phyloP scores from a whole-genome alignment of 2,888 invertebrate genomes.

The Ophion slaviceki region DNA sequence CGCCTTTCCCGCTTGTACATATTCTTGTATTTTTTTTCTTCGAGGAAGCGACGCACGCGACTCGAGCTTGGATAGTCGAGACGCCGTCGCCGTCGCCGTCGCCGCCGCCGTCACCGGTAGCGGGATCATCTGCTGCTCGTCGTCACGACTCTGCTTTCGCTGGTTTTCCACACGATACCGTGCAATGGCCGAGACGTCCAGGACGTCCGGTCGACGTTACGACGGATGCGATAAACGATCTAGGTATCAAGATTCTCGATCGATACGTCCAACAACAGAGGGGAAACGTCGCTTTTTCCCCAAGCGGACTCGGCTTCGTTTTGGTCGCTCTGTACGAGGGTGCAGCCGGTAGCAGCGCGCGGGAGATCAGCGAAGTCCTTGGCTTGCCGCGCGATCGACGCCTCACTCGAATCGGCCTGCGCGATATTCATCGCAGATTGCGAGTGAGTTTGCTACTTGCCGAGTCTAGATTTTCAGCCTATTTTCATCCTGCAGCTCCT shows the following conservation, averaged over 20 bases:
- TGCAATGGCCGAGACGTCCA: conserved; percentile 48
- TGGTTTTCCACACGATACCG: background rate
- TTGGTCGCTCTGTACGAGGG: conserved; percentile 92
- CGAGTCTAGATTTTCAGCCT: too few relatives aligned
- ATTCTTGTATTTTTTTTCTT: too few relatives aligned
- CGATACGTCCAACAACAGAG: conserved; percentile 72
- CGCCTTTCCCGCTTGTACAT: too few relatives aligned
- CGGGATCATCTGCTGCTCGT: too few relatives aligned
- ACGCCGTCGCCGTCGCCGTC: too few relatives aligned
- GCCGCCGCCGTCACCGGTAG: too few relatives aligned
- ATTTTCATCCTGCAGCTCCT: background rate
- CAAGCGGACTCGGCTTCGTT: conserved; percentile 92
- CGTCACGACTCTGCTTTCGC: too few relatives aligned
- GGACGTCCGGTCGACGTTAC: conserved; percentile 88
- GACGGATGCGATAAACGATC: conserved; percentile 92
- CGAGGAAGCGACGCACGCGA: too few relatives aligned
- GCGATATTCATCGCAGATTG: conserved; percentile 92
- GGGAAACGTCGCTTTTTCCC: conserved; percentile 92
- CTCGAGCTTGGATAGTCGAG: too few relatives aligned
- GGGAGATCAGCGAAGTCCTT: conserved; percentile 89
- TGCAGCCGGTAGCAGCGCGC: conserved; percentile 89
- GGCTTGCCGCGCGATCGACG: conserved; percentile 90
- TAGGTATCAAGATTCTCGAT: conserved; percentile 84
- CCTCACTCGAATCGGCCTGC: conserved; percentile 90
- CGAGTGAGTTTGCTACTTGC: conserved; percentile 86